Percentiles rank a stretch among this genome's conserved stretches.
phyloP scores from a whole-genome alignment of 2,888 invertebrate species.

The Pyrgus malvae region DNA sequence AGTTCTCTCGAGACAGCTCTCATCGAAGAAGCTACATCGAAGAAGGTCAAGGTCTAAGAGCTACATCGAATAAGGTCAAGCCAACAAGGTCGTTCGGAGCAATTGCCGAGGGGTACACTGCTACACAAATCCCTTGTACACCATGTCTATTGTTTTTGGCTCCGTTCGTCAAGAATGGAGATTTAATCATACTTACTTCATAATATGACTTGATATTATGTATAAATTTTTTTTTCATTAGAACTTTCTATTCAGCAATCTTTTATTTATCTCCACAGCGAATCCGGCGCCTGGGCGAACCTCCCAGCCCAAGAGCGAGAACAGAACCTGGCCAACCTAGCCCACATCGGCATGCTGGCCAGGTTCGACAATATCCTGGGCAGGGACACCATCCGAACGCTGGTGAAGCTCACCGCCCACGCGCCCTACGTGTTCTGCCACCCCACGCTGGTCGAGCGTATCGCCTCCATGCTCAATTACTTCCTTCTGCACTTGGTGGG shows the following conservation, averaged over 20 bases:
- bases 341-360: conserved; percentile 91
- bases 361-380: conserved; percentile 96
- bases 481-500: conserved; percentile 94
- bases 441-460: conserved; percentile 93
- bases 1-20: too few species aligned
- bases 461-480: conserved; percentile 98
- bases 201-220: too few species aligned
- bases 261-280: conserved; percentile 61
- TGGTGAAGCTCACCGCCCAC: conserved; percentile 90
- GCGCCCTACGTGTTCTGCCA: conserved; percentile 92
- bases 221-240: neutral
- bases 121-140: too few species aligned
- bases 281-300: conserved; percentile 87
- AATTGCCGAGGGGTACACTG: too few species aligned
- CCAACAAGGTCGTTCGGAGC: too few species aligned
- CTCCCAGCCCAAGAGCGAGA: conserved; percentile 87
- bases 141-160: too few species aligned
- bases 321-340: conserved; percentile 87
- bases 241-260: neutral
- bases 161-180: too few species aligned
- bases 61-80: too few species aligned
- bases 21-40: too few species aligned
- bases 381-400: conserved; percentile 91
- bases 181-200: too few species aligned
- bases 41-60: too few species aligned